phyloP scores from a whole-genome alignment of 1,140 invertebrate species.

The Drosophila dunni region DNA sequence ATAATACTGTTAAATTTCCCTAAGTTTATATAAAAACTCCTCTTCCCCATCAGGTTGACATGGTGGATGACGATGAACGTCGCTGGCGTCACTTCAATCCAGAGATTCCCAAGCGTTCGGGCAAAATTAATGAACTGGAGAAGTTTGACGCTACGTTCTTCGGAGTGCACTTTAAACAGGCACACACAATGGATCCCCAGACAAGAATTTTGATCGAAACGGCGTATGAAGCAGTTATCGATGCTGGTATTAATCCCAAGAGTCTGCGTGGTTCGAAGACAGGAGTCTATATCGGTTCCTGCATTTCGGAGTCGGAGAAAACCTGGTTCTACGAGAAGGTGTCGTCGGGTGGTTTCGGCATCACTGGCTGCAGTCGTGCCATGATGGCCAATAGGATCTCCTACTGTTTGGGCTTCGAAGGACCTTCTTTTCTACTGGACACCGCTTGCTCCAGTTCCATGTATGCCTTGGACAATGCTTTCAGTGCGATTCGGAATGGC shows the following conservation, averaged over 20 bases:
- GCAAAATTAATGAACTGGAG: conserved; percentile 87
- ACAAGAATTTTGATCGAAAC: conserved; percentile 85
- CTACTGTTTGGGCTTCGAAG: conserved; percentile 89
- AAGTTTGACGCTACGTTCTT: conserved; percentile 87
- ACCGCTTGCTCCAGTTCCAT: conserved; percentile 96
- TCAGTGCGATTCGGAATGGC: conserved; percentile 90
- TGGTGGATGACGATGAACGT: conserved; percentile 90
- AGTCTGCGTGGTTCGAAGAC: conserved; percentile 89
- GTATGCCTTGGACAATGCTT: conserved; percentile 93
- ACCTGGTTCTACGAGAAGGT: conserved; percentile 89
- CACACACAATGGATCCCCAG: conserved; percentile 86
- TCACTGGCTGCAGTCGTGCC: conserved; percentile 93
- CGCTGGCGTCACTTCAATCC: conserved; percentile 90
- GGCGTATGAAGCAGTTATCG: conserved; percentile 85
- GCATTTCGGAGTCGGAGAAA: conserved; percentile 90
- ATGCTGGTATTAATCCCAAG: conserved; percentile 84
- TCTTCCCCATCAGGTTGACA: conserved; percentile 85
- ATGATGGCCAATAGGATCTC: conserved; percentile 97
- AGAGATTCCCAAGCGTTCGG: conserved; percentile 89
- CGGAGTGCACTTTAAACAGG: conserved; percentile 85
- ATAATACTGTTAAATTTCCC: no score
- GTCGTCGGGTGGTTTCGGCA: conserved; percentile 86
- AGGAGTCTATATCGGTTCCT: conserved; percentile 91
- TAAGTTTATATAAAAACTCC: background rate
- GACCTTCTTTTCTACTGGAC: conserved; percentile 93